Evolutionary conservation across 2,888 invertebrate genomes (phyloP), one percentile per base, ranked within the genome.

Genomic region (Oscheius sp.): DNA sequence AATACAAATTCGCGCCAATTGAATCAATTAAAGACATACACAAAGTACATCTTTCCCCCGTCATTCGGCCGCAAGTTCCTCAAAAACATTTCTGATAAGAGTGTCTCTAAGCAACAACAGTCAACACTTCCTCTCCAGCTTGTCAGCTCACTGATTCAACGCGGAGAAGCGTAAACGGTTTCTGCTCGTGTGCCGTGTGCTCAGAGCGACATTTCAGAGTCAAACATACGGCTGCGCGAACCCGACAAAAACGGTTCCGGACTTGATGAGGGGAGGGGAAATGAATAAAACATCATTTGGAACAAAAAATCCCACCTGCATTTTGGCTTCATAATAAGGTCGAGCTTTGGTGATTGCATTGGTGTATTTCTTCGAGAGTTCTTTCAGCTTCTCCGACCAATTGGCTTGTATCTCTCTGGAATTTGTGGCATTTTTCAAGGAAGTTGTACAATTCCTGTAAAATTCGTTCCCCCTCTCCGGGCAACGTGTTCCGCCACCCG

Each of bases 281-380:
- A 10, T 34, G n/a, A 15, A 29, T n/a, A 52, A 52, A 20, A 27
- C 27, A 27, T 52, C 29, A n/a, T 27, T 17, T 42, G 15, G 20
- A 42, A 42, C 42, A 6, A 20, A 15, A 33, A 15, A n/a, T 29
- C 50, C 23, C 29, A 80, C 82, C 75, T 81, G 72, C 25, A 76
- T 68, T 63, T 82, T 79, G 4, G 82, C 73, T 55, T 86, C 86
- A 69, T 86, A 86, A 69, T 83, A 86, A 15, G 86, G 86, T 17
- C 86, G 73, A 20, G 84, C 82, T 67, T 85, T 86, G 17, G 78
- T 78, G 52, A 86, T 86, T 31, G 83, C 81, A 39, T 53, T 73
- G 20, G 80, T 85, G 61, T 85, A 81, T 68, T 86, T 86, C 72
- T 85, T 85, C 50, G 74, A 73, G 25, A 86, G 72, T 27, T 82